A percentile compares a stretch with the other conserved stretches of the same genome.
Conservation (phyloP, 2,113 vertebrate genomes). For the Ptychochromis oligacanthus region DNA sequence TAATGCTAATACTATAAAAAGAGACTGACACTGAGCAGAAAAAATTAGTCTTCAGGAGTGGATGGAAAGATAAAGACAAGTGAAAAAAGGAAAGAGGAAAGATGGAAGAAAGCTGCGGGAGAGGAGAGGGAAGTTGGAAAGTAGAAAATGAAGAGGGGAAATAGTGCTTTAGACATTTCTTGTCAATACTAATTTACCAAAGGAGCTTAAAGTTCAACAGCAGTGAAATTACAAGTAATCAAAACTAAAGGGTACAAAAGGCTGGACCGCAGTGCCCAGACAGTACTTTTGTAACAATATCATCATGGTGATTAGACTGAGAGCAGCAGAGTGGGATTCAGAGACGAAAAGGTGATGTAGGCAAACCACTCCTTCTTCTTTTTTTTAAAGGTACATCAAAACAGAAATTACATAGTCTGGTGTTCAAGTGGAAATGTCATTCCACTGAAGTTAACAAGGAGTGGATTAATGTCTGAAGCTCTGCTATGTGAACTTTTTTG, state of each 20-base stretch:
- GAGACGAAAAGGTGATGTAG: background rate
- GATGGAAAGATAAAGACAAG: constrained; percentile 34
- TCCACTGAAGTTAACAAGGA: background rate
- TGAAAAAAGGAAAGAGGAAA: background rate
- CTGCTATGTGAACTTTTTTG: background rate
- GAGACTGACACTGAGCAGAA: constrained; percentile 40
- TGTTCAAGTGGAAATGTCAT: background rate
- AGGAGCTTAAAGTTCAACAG: background rate
- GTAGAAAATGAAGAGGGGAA: background rate
- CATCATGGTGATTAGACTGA: constrained; percentile 23
- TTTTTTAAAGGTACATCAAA: background rate
- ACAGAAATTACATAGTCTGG: background rate
- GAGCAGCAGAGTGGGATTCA: constrained; percentile 9
- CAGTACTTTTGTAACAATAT: background rate
- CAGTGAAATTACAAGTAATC: background rate
- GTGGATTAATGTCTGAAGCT: background rate
- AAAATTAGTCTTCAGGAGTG: constrained; percentile 43
- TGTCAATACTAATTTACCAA: background rate
- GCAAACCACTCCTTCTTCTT: background rate
- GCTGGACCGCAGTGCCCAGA: constrained; percentile 19
- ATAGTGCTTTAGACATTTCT: background rate
- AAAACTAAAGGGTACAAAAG: background rate
- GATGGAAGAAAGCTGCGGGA: background rate
- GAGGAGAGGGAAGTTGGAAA: background rate
- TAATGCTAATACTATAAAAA: constrained; percentile 47